Evolutionary conservation across 2,888 invertebrate genomes (phyloP), one percentile per base, ranked within the genome.

Genomic region (Mycalesis mineus): DNA sequence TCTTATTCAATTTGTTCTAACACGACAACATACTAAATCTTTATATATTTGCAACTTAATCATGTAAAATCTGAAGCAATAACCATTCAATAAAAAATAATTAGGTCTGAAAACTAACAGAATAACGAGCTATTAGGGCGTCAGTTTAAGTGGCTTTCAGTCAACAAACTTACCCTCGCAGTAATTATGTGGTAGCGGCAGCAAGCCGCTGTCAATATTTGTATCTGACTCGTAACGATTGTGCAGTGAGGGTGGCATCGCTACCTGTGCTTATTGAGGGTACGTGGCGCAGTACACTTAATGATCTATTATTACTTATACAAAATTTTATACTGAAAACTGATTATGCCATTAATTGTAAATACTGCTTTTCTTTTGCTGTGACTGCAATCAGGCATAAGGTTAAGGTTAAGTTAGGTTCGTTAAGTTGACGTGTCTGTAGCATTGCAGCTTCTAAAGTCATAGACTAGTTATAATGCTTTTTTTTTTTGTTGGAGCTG

Each of bases 151-250:
- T 61, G 59, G 57, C 55, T 63, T 56, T 56, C 53, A 57, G 51
- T 62, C 53, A 62, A 64, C 58, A 64, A 55, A 65, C 58, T 64
- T 64, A 58, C 63, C 62, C 62, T 57, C 65, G 39, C 42, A 57
- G 64, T 64, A 65, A 64, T 65, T 64, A 62, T 56, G 58, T 58
- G 57, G 55, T 50, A 61, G 60, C 58, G 57, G 64, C 54, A 60
- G 60, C 62, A 56, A 52, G 60, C 62, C 57, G 53, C 57, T 61
- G 63, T 63, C 64, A 68, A 68, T 66, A 65, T 66, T 66, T 65
- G 65, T 62, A 60, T 59, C 61, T 60, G 64, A 63, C 57, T 53
- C 61, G 64, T 58, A 64, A 64, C 60, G 61, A 66, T 60, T 64
- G 63, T 56, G 58, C 58, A 60, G 53, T 14, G 50, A 60, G 55